Conservation (phyloP, 2,113 vertebrate species). For the Mirza zaza region DNA sequence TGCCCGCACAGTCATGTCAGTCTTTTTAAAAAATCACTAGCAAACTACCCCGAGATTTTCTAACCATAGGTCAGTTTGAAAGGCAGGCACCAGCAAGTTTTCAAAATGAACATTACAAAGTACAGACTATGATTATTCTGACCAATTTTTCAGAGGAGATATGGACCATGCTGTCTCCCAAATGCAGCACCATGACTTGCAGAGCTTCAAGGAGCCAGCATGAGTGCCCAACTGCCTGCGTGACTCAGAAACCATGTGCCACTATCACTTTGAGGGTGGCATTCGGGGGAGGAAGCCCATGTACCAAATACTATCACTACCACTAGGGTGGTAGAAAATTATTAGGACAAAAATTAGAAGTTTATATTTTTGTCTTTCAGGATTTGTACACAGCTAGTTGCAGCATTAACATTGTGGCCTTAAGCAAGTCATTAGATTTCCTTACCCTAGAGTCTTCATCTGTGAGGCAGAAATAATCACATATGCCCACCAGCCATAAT, state of each 20-base stretch:
- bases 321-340: background rate
- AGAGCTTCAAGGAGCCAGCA: background rate
- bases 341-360: background rate
- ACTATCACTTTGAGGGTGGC: fast-evolving
- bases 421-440: background rate
- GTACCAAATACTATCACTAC: background rate
- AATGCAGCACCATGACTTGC: background rate
- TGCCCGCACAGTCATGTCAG: background rate
- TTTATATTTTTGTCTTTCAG: background rate
- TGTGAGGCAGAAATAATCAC: background rate
- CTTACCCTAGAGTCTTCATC: background rate
- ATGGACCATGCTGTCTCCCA: background rate
- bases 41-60: background rate
- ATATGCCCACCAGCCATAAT: background rate
- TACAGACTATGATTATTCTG: background rate
- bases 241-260: background rate
- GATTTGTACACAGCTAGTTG: background rate
- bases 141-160: background rate
- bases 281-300: background rate
- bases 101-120: background rate
- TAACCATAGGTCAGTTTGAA: background rate
- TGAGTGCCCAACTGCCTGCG: background rate
- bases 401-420: background rate
- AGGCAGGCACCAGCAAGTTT: background rate
- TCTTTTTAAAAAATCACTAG: background rate